Evolutionary conservation across 2,888 invertebrate species (phyloP).

Genomic region (Chrysolina haemoptera): DNA sequence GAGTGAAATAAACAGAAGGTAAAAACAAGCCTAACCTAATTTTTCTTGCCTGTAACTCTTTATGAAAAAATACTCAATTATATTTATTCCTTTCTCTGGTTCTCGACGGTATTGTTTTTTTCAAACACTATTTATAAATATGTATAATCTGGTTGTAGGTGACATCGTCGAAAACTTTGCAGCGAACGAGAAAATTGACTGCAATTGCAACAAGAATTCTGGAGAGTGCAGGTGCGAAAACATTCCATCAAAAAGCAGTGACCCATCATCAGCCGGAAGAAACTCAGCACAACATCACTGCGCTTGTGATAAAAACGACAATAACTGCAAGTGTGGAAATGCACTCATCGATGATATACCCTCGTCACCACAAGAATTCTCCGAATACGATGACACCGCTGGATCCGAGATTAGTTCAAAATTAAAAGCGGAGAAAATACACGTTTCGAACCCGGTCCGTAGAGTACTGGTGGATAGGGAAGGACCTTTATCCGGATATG

Average conservation of each 20-base stretch:
- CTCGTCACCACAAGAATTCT: constrained; percentile 19
- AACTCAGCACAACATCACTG: constrained; percentile 36
- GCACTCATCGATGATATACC: constrained; percentile 18
- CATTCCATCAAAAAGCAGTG: neutral
- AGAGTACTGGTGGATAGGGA: neutral
- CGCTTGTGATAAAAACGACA: constrained; percentile 45
- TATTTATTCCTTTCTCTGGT: no score
- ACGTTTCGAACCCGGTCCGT: neutral
- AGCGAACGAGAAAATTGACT: constrained; percentile 27
- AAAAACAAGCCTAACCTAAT: no score
- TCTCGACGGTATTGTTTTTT: no score
- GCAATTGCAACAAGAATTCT: constrained; percentile 41
- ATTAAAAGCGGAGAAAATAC: constrained; percentile 14
- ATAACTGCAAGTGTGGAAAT: constrained; percentile 50
- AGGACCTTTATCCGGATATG: neutral
- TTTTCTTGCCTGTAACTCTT: no score
- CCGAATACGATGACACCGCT: constrained; percentile 12
- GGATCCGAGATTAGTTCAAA: constrained; percentile 18
- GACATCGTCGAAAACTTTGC: constrained; percentile 4
- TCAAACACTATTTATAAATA: no score
- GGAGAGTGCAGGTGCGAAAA: constrained; percentile 31
- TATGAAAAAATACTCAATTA: no score
- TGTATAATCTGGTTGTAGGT: neutral
- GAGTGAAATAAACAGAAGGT: no score
- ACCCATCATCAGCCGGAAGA: neutral